Base-by-base conservation (phyloP, 30 jellyfish, hydroid and myxozoan genomes). In the Aurelia aurita region DNA sequence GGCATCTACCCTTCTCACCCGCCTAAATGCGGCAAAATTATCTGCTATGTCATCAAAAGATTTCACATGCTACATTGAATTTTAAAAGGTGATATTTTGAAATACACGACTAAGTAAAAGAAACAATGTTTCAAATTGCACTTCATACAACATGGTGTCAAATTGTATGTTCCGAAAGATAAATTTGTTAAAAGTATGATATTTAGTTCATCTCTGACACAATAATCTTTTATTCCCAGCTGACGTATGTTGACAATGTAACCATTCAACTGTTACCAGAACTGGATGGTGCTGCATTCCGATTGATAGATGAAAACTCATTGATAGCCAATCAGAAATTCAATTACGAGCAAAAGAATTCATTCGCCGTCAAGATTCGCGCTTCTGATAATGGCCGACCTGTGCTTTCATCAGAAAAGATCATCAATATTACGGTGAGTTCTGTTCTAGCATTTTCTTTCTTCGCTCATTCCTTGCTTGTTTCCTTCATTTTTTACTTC, bases 321-420 rank as follows among this genome's bases (percentile, higher is more conserved):
- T 49, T 81, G 68, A 46, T 57, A 68, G 61, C 91, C 91, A 81
- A 81, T 81, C 84, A 81, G 76, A 47, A 28, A 10, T 65, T 85
- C 55, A 84, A 85, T 53, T 85, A 85, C 75, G 95, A 85, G 47
- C 57, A 64, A 44, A 63, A 53, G 87, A 85, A 58, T 51, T 23
- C 16, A 57, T 74, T 49, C 58, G 2, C 65, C 12, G 80, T 85
- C 75, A 72, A 44, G 43, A 64, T 85, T 53, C 84, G 79, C 62
- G 89, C 89, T 10, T 43, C 84, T 16, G 95, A 85, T 71, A 74
- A 67, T 67, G 95, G 89, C 4, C 23, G 58, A 1, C 89, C 95
- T 53, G 57, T 61, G 15, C 84, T 73, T 44, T 81, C 91, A 0
- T 66, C 91, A 13, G 80, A 43, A 25, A 64, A 67, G 58, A 81